Conservation (phyloP, 1,140 invertebrate genomes). For the Lasioglossum albipes region DNA sequence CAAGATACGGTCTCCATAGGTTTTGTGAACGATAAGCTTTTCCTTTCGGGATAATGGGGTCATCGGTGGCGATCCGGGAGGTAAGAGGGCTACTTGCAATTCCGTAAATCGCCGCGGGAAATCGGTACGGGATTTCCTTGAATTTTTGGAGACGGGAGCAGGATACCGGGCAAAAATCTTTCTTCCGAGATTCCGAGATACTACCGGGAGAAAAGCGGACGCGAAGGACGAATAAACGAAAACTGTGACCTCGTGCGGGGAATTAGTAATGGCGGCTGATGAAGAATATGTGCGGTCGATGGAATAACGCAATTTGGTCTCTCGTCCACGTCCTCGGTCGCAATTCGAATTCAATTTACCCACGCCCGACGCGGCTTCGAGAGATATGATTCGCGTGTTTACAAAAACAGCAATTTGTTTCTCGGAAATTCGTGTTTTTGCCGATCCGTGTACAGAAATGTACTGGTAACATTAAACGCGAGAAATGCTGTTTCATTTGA, state of each 20-base stretch:
- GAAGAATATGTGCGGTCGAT: slow-evolving; percentile 42
- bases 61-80: slow-evolving; percentile 3
- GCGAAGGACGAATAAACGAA: not conserved
- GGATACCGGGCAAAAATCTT: slow-evolving; percentile 3
- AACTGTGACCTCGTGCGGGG: not conserved
- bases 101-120: slow-evolving; percentile 43
- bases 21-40: slow-evolving; percentile 50
- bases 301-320: not conserved
- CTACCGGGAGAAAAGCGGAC: not conserved
- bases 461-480: not conserved
- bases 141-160: slow-evolving; percentile 22
- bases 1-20: slow-evolving; percentile 37
- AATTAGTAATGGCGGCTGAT: slow-evolving; percentile 40
- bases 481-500: too few relatives aligned
- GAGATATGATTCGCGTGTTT: too few relatives aligned
- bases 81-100: slow-evolving; percentile 20
- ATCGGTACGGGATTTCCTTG: slow-evolving; percentile 42
- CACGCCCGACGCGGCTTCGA: too few relatives aligned
- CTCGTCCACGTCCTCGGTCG: not conserved
- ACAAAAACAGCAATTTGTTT: not conserved
- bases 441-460: not conserved
- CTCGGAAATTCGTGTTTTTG: not conserved
- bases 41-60: slow-evolving; percentile 50
- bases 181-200: not conserved
- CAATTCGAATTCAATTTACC: not conserved